Evolutionary conservation across 1,140 invertebrate genomes (phyloP), one percentile per base, ranked within the genome.

Genomic region (Glossosoma conforme): DNA sequence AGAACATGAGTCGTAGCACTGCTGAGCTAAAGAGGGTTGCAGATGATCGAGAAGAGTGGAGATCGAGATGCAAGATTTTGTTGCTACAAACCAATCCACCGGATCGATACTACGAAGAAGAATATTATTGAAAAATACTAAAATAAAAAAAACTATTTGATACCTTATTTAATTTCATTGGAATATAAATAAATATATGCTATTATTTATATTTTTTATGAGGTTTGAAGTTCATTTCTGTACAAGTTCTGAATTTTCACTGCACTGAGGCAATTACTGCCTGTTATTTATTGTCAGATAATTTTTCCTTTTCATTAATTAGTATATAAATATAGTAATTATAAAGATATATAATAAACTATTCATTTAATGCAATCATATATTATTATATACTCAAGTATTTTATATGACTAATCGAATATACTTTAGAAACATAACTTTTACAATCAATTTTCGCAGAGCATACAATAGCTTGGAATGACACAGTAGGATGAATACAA

Each of bases 391-490:
- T 50, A 44, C 42, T 50, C 37, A 24, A 41, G 38, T 14, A 33
- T 43, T 21, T 55, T 38, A n/a, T n/a, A 44, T 1, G 46, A 40
- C 54, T 56, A 58, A 47, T 52, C 43, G 33, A 52, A 58, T 58
- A 58, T 58, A 58, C 47, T 53, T 58, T 58, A 47, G 41, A 58
- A 58, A 58, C 56, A 44, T 58, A 58, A 58, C 56, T 58, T 51
- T 38, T 20, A 50, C 51, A 45, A 42, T 54, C 19, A 42, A 46
- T 48, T 56, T 53, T 49, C 10, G 43, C 47, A 49, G 30, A 53
- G 38, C 36, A 15, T 52, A 35, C 15, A 46, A 43, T 46, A 41
- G 42, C 10, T 54, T 58, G 56, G 56, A 58, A 58, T 58, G 56
- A 54, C 56, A 53, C 14, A 41, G 48, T 51, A 51, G 48, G 54